These are phyloP conservation scores for Pemphredon lugubris DNA, from an alignment of 2,888 invertebrate species.

Conservation along the genomic window DNA sequence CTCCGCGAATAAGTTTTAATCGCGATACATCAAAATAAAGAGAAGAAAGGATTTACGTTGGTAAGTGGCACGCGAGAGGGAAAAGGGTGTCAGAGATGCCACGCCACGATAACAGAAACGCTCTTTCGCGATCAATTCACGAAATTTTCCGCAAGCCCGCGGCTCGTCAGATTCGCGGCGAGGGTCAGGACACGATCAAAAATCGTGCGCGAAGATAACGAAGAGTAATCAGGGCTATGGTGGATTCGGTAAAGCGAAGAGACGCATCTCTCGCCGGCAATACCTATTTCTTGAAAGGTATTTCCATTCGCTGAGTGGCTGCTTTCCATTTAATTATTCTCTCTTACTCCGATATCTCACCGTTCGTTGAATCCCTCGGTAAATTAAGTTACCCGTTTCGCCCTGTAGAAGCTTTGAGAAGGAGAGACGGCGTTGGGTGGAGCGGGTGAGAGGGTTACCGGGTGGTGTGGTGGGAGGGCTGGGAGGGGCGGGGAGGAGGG, in stretches of 20 bases:
- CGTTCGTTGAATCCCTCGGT: constrained; percentile 49
- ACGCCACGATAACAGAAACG: background rate
- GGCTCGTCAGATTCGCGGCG: background rate
- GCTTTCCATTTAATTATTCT: constrained; percentile 62
- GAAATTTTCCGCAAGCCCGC: background rate
- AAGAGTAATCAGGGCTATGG: constrained; percentile 32
- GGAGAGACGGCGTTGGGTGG: background rate
- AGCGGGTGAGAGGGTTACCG: background rate
- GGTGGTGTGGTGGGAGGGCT: background rate
- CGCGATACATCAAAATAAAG: no score
- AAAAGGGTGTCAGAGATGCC: no score
- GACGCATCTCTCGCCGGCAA: constrained; percentile 27
- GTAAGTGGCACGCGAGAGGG: no score
- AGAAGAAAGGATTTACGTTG: no score
- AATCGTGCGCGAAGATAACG: constrained; percentile 39
- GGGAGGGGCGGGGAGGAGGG: background rate
- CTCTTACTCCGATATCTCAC: constrained; percentile 51
- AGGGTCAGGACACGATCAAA: constrained; percentile 21
- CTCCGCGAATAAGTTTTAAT: background rate
- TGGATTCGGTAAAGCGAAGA: constrained; percentile 8
- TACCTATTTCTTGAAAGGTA: constrained; percentile 42
- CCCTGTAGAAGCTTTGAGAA: constrained; percentile 21
- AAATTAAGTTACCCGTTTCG: constrained; percentile 56
- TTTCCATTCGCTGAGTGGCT: constrained; percentile 52
- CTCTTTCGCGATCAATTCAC: constrained; percentile 9